Percentiles rank a stretch among this genome's conserved stretches.
These are phyloP conservation scores for Emydocephalus ijimae DNA, from an alignment of 2,113 vertebrate genomes.

Conservation along the genomic window DNA sequence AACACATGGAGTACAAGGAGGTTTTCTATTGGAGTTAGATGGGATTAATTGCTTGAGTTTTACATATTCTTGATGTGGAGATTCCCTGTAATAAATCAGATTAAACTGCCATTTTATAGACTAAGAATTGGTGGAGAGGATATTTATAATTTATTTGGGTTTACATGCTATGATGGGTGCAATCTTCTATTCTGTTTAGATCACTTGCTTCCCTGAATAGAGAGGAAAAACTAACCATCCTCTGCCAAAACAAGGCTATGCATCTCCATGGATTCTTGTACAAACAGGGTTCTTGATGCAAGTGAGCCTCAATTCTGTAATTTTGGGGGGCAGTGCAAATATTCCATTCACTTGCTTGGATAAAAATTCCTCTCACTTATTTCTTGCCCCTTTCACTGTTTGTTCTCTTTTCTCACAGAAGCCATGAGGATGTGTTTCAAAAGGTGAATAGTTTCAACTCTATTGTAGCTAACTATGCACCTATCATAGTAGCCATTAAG, in stretches of 20 bases:
- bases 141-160: background rate
- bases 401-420: background rate
- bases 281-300: background rate
- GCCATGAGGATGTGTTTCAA: background rate
- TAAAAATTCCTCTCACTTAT: background rate
- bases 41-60: too few relatives aligned
- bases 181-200: background rate
- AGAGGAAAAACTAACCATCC: background rate
- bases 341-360: background rate
- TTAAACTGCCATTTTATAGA: background rate
- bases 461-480: background rate
- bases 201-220: background rate
- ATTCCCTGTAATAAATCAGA: background rate
- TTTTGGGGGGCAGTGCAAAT: background rate
- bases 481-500: background rate
- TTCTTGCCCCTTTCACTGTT: background rate
- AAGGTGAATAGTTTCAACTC: background rate
- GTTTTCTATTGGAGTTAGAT: too few relatives aligned
- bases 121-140: background rate
- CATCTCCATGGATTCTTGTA: background rate
- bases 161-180: background rate
- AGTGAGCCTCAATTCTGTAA: background rate
- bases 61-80: background rate
- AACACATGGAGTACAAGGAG: background rate
- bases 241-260: background rate